Conservation (phyloP, 2,113 vertebrate species). For the Brachypteracias leptosomus region DNA sequence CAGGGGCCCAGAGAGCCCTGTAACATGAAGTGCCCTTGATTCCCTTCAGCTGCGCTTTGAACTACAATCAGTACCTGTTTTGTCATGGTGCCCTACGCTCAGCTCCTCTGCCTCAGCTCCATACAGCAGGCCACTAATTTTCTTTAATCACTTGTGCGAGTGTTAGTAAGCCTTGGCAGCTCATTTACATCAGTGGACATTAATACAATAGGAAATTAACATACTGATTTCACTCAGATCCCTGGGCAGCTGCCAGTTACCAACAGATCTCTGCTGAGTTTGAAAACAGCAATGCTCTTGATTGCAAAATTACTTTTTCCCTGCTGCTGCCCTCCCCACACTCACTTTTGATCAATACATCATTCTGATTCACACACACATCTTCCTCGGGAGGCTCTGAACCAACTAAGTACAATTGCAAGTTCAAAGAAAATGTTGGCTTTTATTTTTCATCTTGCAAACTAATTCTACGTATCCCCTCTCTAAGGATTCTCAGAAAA, state of each 20-base stretch:
- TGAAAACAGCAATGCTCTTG: conserved; percentile 5
- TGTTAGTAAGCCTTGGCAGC: not conserved
- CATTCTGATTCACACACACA: not conserved
- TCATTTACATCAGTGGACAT: not conserved
- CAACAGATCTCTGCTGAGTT: not conserved
- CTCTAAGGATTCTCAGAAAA: not conserved
- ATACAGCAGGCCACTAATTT: not conserved
- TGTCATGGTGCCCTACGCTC: not conserved
- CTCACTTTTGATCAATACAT: not conserved
- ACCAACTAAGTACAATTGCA: not conserved
- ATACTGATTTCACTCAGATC: conserved; percentile 11
- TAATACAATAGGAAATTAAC: conserved; percentile 14
- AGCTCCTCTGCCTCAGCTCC: not conserved
- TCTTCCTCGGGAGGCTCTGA: not conserved
- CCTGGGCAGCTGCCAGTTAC: not conserved
- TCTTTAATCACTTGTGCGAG: not conserved
- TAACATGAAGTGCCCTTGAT: not conserved
- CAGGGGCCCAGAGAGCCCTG: not conserved
- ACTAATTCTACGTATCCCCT: not conserved
- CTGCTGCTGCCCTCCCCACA: not conserved
- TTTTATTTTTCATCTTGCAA: not conserved
- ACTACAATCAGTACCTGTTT: not conserved
- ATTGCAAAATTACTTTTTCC: not conserved
- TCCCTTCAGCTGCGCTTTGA: not conserved
- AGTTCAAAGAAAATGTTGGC: not conserved